Evolutionary conservation across 2,113 vertebrate genomes (phyloP).

Genomic region (Saguinus midas): DNA sequence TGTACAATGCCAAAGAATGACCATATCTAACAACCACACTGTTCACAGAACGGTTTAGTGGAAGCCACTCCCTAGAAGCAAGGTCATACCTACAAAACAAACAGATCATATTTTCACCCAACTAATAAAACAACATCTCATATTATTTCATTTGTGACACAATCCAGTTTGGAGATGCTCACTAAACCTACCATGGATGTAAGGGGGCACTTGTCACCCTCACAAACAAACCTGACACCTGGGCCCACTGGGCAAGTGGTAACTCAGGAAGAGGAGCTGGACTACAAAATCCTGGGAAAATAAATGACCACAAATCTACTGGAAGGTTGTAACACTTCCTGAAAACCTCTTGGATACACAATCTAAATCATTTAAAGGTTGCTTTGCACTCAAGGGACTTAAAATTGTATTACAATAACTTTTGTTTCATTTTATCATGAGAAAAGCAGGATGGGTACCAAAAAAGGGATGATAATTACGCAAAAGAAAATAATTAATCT

Average conservation of each 20-base stretch:
- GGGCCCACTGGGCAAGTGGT: background rate
- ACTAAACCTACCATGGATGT: background rate
- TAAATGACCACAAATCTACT: background rate
- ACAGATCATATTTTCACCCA: slow-evolving; percentile 61
- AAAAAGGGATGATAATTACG: background rate
- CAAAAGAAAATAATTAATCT: slow-evolving; percentile 17
- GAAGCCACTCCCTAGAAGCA: slow-evolving; percentile 89
- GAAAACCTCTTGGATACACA: background rate
- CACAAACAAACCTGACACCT: background rate
- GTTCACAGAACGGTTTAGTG: slow-evolving; percentile 89
- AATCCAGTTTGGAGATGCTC: slow-evolving; percentile 21
- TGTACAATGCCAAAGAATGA: slow-evolving; percentile 91
- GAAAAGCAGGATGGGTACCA: background rate
- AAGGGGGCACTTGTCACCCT: background rate
- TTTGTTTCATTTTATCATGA: slow-evolving; percentile 2
- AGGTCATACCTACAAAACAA: slow-evolving; percentile 89
- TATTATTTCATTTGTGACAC: slow-evolving; percentile 34
- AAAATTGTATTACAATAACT: background rate
- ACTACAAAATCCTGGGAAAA: background rate
- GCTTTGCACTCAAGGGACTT: background rate
- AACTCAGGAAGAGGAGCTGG: background rate
- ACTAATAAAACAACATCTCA: slow-evolving; percentile 31
- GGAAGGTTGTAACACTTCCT: background rate
- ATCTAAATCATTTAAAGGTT: background rate
- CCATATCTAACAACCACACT: slow-evolving; percentile 92